Base-by-base conservation (phyloP, 2,113 vertebrate genomes). In the Larimichthys polyactis region DNA sequence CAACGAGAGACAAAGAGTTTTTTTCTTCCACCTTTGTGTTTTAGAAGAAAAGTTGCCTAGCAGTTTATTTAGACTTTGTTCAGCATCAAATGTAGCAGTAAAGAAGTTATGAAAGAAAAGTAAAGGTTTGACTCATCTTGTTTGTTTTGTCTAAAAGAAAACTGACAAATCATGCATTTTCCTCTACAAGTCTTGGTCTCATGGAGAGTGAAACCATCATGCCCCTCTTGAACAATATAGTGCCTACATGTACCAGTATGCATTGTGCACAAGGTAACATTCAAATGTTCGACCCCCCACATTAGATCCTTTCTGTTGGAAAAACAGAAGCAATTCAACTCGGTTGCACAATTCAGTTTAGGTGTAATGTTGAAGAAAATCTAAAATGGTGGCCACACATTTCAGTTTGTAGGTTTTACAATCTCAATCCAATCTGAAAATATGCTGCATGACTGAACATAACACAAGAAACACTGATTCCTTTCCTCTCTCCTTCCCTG, bases 31-130 rank as follows among this genome's bases (percentile, higher is more conserved):
- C 5, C 15, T 71, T 40, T 57, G n/a, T 57, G 67, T 43, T 68
- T 67, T 14, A 40, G 49, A 12, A 19, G 5, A 52, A 46, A 81
- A 51, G 15, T 66, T 75, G 80, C 71, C 15, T 17, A 11, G 55
- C 22, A 46, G 16, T 48, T 63, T 64, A 48, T 68, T 68, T 68
- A 52, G 5, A 65, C 36, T 77, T 84, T 69, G 29, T 75, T 66
- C 44, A 60, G 51, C 73, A 57, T 80, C 51, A 73, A 44, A 69
- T 36, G 17, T 32, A 63, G 29, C 46, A 15, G 57, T 27, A 72
- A 44, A 7, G 11, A 49, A 46, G 43, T 44, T 60, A 17, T 65
- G 8, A 32, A 49, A 60, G 29, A 15, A 11, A 71, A 24, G 14
- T 20, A 40, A 36, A 79, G 20, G 6, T 46, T 49, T n/a, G 49